phyloP scores from a whole-genome alignment of 53 echinoderm and acorn worm genomes.

The Hippasteria phrygiana region DNA sequence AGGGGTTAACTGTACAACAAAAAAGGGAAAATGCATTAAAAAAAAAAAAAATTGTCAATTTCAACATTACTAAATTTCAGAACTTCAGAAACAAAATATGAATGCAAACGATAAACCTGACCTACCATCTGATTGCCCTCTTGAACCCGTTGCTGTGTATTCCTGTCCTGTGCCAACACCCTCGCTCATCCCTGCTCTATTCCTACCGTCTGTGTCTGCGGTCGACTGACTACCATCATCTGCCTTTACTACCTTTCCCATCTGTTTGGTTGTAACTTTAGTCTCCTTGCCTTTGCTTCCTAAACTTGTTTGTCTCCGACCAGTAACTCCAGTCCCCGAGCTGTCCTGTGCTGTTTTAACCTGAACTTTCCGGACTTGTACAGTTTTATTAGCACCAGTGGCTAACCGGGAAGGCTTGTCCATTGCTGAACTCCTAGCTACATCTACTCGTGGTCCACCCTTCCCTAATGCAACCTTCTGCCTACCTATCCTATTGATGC shows the following conservation, averaged over 20 bases:
- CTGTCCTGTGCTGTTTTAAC: neutral
- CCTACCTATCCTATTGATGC: neutral
- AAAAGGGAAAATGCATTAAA: too few relatives aligned
- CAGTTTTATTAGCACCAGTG: neutral
- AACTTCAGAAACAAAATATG: too few relatives aligned
- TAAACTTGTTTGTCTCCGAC: neutral
- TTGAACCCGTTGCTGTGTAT: neutral
- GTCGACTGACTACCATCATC: neutral
- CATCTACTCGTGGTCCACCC: neutral
- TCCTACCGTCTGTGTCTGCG: neutral
- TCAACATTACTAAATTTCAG: too few relatives aligned
- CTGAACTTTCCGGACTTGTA: neutral
- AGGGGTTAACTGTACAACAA: too few relatives aligned
- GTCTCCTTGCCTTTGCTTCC: neutral
- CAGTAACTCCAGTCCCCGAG: neutral
- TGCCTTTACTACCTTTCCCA: neutral
- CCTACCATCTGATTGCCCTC: conserved; percentile 6
- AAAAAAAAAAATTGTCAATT: too few relatives aligned
- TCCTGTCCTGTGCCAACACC: conserved; percentile 37
- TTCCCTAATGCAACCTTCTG: neutral
- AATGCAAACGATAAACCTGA: neutral
- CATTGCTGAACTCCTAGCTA: conserved; percentile 28
- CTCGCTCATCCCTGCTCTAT: conserved; percentile 18
- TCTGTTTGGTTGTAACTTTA: neutral
- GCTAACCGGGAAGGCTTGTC: neutral